Evolutionary conservation across 1,140 invertebrate species (phyloP), one percentile per base, ranked within the genome.

Genomic region (Drosophila ambigua): DNA sequence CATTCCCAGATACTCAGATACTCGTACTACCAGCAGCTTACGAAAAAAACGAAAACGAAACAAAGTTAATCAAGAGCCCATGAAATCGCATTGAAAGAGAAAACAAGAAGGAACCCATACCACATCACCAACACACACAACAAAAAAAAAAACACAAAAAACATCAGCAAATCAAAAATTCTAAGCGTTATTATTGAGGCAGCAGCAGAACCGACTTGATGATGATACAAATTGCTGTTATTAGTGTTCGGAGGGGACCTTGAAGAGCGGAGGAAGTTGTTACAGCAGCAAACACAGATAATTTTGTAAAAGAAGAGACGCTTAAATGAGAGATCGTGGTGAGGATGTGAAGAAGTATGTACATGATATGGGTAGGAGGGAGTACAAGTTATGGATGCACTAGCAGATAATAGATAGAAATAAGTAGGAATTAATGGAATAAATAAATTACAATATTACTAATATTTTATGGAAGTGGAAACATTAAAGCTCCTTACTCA

Each of bases 181-280:
- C 83, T 79, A 77, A 84, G 83, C 72, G 60, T 79, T 83, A 71
- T 83, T 79, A 88, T 79, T 73, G 76, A 44, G 66, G 72, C 26
- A 57, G 43, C 61, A 23, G 8, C 35, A 66, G 53, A 43, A 48
- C 50, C 59, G 74, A 58, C 69, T 66, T 71, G 77, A 81, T 77
- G 83, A 82, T 73, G 84, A 71, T 79, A 83, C 83, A 88, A 88
- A 88, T 88, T 88, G 83, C 74, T 55, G 82, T 72, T 74, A 80
- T 84, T 84, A 84, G 54, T 48, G 46, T 39, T 24, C 23, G 48
- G 41, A 62, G 46, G 43, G 39, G 49, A 24, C 39, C 8, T 39
- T 51, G 26, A 48, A 35, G 16, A 54, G 28, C 39, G 31, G 28
- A 44, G 15, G 20, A 44, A n/a, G 49, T 20, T 15, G 44, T 20